phyloP scores from a whole-genome alignment of 2,888 invertebrate genomes.

The Zhuqinia jingwanae region DNA sequence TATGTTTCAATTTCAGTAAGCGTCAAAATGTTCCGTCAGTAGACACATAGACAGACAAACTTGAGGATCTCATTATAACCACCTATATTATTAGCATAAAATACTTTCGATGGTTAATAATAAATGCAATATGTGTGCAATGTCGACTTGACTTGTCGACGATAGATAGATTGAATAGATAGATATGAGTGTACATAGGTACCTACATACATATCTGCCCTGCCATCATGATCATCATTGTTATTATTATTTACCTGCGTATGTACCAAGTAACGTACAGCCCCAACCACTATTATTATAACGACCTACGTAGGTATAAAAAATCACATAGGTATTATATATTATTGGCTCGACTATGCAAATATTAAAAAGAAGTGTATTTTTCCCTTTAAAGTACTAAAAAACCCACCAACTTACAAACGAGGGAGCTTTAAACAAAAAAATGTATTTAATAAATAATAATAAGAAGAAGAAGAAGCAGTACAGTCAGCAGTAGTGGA shows the following conservation, averaged over 20 bases:
- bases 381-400: not conserved
- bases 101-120: constrained; percentile 5
- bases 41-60: not conserved
- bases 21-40: too few relatives aligned
- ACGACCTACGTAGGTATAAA: not conserved
- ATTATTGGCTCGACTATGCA: not conserved
- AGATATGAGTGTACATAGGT: too few relatives aligned
- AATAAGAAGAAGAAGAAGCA: too few relatives aligned
- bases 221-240: not conserved
- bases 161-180: constrained; percentile 41
- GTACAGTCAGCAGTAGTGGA: too few relatives aligned
- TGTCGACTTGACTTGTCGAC: constrained; percentile 37
- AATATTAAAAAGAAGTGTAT: constrained; percentile 23
- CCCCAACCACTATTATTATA: not conserved
- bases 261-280: not conserved
- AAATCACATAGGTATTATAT: too few relatives aligned
- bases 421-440: too few relatives aligned
- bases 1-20: too few relatives aligned
- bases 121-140: constrained; percentile 38
- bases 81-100: not conserved
- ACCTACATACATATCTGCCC: constrained; percentile 12
- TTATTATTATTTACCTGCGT: not conserved
- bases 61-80: not conserved
- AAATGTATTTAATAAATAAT: too few relatives aligned
- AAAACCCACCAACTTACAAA: too few relatives aligned